Evolutionary conservation across 2,888 invertebrate species (phyloP), one percentile per base, ranked within the genome.

Genomic region (Lamellibrachia columna): DNA sequence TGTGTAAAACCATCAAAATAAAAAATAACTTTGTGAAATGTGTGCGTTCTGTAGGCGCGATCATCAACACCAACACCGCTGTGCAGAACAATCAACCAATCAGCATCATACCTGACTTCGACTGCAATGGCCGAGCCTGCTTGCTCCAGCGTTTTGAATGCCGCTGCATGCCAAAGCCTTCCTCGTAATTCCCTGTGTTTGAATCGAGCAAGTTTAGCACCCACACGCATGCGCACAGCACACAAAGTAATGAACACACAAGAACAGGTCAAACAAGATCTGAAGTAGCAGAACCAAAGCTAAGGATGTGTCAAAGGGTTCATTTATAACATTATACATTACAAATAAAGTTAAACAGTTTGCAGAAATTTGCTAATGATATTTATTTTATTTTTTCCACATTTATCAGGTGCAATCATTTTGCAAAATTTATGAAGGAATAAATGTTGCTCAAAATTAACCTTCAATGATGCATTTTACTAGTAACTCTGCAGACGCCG

Each of bases 101-200:
- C 75, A 75, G 75, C 75, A 75, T 75, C 75, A 75, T 75, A 75
- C 75, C 75, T 75, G 75, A 75, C 75, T 75, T 75, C 75, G 75
- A 75, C 75, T 75, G 75, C 75, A 75, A 75, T 75, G 75, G 75
- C 75, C 75, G 75, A 75, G 75, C 75, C 75, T 75, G 75, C 75
- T 75, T 75, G 75, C n/a, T 75, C 91, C 91, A 91, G 52, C 95
- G 95, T 92, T 95, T 95, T 92, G 95, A 95, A 92, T 95, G 95
- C 91, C 95, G 95, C 93, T 94, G 94, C 90, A 92, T 93, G 15
- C 94, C 94, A 93, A 94, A 94, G 22, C 94, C 94, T 93, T 94
- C 94, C 28, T 94, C 94, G 92, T 95, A 95, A 91, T 95, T 94
- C 7, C 94, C 94, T 94, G 92, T 22, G 55, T 75, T 75, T 15